phyloP scores from a whole-genome alignment of 2,797 vertebrate species.

The Chiloscyllium punctatum region DNA sequence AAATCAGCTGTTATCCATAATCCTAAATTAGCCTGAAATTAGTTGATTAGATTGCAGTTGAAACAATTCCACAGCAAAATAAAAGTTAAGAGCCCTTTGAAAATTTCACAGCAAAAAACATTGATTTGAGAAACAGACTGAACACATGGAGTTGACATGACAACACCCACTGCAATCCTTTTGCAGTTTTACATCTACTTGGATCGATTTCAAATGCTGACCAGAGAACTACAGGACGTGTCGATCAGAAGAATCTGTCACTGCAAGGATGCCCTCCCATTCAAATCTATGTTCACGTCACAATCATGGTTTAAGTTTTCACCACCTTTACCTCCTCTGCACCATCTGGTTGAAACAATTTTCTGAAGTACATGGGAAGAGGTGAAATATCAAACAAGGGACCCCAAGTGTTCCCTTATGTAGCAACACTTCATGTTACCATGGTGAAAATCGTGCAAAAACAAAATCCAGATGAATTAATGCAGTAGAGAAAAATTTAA shows the following conservation, averaged over 20 bases:
- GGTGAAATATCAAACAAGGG: not conserved
- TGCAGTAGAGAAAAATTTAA: not conserved
- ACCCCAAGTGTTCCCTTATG: not conserved
- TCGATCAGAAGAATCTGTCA: not conserved
- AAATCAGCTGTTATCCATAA: not conserved
- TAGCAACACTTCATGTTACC: not conserved
- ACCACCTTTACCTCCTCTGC: not conserved
- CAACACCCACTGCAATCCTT: not conserved
- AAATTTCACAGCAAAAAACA: not conserved
- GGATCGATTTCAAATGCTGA: not conserved
- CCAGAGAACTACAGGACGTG: not conserved
- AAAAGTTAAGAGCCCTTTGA: not conserved
- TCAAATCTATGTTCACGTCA: not conserved
- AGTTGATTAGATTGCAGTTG: not conserved
- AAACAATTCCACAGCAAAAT: not conserved
- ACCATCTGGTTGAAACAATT: not conserved
- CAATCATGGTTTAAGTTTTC: not conserved
- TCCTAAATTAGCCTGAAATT: not conserved
- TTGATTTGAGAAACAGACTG: not conserved
- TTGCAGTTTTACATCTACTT: not conserved
- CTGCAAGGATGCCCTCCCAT: not conserved
- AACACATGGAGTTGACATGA: not conserved
- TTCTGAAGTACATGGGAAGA: not conserved
- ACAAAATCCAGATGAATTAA: not conserved
- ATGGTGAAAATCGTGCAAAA: not conserved